Base-by-base conservation (phyloP, 1,140 invertebrate genomes). In the Scaptomyza montana region DNA sequence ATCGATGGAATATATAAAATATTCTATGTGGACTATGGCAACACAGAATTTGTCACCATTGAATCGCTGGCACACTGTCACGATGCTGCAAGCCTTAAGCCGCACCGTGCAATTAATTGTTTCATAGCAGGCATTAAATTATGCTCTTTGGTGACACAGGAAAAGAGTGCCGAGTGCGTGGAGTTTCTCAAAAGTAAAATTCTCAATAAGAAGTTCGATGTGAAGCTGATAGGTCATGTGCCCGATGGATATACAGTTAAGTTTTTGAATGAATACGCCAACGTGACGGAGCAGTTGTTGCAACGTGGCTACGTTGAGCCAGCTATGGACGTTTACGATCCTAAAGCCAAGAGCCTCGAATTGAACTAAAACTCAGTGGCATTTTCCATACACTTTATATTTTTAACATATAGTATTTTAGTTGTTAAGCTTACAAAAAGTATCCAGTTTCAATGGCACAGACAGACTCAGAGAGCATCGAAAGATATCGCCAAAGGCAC, bases 1-100 rank as follows among this genome's bases (percentile, higher is more conserved):
- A 62, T 69, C 5, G 67, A 77, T n/a, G 59, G 39, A 2, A 51
- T 78, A 4, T 90, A 77, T 30, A 78, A 80, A 46, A 80, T 92
- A 2, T 91, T 92, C 9, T 92, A 87, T 72, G 74, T 92, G 2
- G 91, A 92, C 62, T 92, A 89, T 56, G 91, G 91, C 0, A 92
- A 92, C 57, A 69, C 71, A 0, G 72, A 77, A 16, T 69, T 80
- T 49, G 80, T 91, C 0, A 28, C 28, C 3, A 16, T 91, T 1
- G 46, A 30, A 1, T 51, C 64, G 5, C 47, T 92, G 12, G 71
- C 74, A 0, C 66, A 62, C 0, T 90, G 89, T 46, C 64, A 74
- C 3, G 41, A 55, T 13, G 54, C 39, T 10, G 61, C 75, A 0
- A 64, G 79, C 7, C 46, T 74, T 1, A 73, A 82, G n/a, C 80